Percentiles rank a stretch among this genome's conserved stretches.
Conservation (phyloP, 2,797 vertebrate species). For the Numenius phaeopus region DNA sequence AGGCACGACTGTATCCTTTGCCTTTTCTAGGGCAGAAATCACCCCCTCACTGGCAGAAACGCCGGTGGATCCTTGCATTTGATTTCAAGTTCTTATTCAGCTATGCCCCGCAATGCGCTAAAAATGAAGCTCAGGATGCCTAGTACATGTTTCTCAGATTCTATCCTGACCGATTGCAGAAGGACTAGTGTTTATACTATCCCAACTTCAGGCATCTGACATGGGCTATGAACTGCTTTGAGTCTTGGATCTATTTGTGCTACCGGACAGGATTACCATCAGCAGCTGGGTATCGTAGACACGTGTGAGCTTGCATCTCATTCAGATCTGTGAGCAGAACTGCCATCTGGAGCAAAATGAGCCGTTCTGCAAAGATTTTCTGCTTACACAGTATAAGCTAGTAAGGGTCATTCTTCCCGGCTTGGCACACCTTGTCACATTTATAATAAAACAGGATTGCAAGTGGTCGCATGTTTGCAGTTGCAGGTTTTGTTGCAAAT, state of each 20-base stretch:
- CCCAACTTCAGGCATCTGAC: not conserved
- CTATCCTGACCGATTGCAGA: not conserved
- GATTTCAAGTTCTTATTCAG: not conserved
- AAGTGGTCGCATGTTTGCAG: not conserved
- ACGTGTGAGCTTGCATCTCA: accelerated
- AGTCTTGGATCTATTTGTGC: not conserved
- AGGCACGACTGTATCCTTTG: accelerated
- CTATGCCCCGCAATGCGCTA: not conserved
- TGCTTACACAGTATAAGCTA: not conserved
- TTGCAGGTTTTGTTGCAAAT: not conserved
- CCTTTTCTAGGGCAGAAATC: not conserved
- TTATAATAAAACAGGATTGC: not conserved
- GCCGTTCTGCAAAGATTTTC: not conserved
- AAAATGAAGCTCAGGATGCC: not conserved
- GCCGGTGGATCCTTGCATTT: not conserved
- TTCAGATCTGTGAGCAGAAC: not conserved
- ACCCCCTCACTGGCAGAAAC: not conserved
- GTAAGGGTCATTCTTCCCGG: not conserved
- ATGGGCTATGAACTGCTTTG: not conserved
- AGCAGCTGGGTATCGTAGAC: not conserved
- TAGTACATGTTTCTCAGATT: not conserved
- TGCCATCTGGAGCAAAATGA: not conserved
- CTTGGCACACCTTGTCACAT: not conserved
- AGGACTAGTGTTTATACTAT: not conserved
- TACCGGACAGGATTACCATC: not conserved